Percentiles rank a stretch among this genome's conserved stretches.
These are phyloP conservation scores for Campoletis raptor DNA, from an alignment of 2,888 invertebrate genomes.

Conservation along the genomic window DNA sequence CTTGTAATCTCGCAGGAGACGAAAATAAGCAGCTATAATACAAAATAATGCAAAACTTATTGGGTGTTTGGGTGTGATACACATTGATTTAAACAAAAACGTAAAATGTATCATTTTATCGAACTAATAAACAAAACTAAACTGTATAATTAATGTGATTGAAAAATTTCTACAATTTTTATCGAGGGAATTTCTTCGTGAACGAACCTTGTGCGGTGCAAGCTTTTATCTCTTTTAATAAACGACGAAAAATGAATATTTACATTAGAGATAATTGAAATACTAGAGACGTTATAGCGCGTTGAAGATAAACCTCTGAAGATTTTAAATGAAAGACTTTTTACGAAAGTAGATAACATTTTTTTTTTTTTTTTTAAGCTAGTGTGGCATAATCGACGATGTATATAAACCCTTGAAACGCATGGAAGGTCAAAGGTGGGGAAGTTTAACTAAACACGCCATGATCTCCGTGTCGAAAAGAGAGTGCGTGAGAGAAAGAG, in stretches of 20 bases:
- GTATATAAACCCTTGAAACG: constrained; percentile 47
- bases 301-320: constrained; percentile 25
- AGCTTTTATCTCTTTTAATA: neutral
- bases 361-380: constrained; percentile 37
- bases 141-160: neutral
- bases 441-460: constrained; percentile 61
- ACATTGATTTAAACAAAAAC: neutral
- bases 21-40: neutral
- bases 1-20: neutral
- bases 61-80: neutral
- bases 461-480: constrained; percentile 54
- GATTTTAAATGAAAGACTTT: constrained; percentile 59
- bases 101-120: neutral
- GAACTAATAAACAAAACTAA: neutral
- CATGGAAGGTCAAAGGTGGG: constrained; percentile 39
- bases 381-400: constrained; percentile 51
- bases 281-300: constrained; percentile 2
- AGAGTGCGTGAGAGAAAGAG: neutral
- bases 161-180: neutral
- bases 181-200: neutral
- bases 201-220: neutral
- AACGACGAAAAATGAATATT: constrained; percentile 5
- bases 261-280: constrained; percentile 34
- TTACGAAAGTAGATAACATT: constrained; percentile 26
- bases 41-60: neutral